Conservation (phyloP, 2,113 vertebrate species). For the Bos javanicus region DNA sequence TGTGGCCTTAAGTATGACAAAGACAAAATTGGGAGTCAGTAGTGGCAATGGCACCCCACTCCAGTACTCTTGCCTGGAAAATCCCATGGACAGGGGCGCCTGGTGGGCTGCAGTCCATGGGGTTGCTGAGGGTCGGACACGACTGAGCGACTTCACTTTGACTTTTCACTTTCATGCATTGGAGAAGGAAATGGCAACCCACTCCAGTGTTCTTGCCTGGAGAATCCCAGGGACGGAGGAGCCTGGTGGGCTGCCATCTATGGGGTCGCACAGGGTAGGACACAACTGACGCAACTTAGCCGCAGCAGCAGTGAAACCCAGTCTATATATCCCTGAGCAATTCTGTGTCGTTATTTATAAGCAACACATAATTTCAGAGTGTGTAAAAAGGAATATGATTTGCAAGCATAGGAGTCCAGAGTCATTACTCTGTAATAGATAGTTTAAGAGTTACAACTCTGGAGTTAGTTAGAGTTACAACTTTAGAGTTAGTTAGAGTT, state of each 20-base stretch:
- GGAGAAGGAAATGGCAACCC: no score
- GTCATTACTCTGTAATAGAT: conserved; percentile 13
- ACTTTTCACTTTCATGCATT: no score
- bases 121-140: no score
- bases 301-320: neutral
- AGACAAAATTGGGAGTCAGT: neutral
- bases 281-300: no score
- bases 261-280: no score
- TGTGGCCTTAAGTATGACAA: neutral
- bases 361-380: neutral
- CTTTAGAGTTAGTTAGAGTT: neutral
- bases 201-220: no score
- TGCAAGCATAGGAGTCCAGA: neutral
- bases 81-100: no score
- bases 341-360: neutral
- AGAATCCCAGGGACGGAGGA: no score
- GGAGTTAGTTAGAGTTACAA: neutral
- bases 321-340: neutral
- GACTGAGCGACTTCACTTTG: no score
- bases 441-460: conserved; percentile 8
- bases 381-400: neutral
- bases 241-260: no score
- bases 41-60: neutral
- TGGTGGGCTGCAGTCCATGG: no score
- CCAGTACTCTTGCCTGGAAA: no score